Evolutionary conservation across 2,888 invertebrate species (phyloP), one percentile per base, ranked within the genome.

Genomic region (Microdon myrmicae): DNA sequence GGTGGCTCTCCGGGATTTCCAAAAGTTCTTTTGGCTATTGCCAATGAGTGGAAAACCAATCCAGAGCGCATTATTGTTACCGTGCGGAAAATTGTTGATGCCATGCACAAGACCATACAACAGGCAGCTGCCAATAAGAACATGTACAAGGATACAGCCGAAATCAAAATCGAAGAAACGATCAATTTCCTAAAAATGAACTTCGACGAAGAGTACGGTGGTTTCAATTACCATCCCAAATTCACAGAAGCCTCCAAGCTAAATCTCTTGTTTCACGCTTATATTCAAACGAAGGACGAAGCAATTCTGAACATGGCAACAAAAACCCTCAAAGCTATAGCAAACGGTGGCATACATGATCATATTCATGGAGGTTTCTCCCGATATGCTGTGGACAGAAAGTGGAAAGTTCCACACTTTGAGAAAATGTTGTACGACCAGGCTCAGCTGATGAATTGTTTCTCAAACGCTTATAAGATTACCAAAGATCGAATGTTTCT

Each of bases 361-460:
- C 96, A 97, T 75, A 84, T 97, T 5, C 90, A 90, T 45, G 85
- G 86, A 69, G 89, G 89, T 9, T 86, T 86, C 71, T 83, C 85
- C 1, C 81, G 86, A 37, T 97, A 97, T 79, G 93, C 96, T 0
- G 94, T 96, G 0, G 97, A 97, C 72, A 84, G 85, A 16, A 85
- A 87, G 69, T 97, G 97, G 97, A 96, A 96, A 75, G 92, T 97
- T 1, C 97, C 96, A 0, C 97, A 97, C 81, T 97, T 97, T 79
- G 97, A 97, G 76, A 97, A 97, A 82, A 97, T 97, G 97, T 84
- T 97, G 0, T 97, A 97, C 76, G 97, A 97, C 80, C 96, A 97
- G 81, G 94, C 88, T 0, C 95, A 95, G 75, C 80, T 96, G 29
- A 84, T 89, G 45, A 84, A 87, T 3, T 86, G 89, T 0, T 96